Conservation (phyloP, 92 coral and sea anemone species). For the Epizoanthus illoricatus region DNA sequence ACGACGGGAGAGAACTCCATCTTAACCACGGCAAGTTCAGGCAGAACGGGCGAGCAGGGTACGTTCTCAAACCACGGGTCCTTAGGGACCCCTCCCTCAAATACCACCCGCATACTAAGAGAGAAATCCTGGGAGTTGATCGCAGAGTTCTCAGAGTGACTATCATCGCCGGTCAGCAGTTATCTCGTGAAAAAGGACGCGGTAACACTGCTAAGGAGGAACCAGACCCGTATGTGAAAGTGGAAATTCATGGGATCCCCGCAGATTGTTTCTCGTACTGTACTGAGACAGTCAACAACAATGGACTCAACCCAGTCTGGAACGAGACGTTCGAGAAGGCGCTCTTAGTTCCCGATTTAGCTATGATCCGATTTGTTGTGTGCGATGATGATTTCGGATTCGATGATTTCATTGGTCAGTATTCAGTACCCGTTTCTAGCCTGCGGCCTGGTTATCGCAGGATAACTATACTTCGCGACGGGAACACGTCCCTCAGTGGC, state of each 20-base stretch:
- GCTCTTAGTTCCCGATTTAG: slow-evolving; percentile 64
- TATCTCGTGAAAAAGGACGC: slow-evolving; percentile 46
- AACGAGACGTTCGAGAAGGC: slow-evolving; percentile 47
- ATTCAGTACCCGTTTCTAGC: slow-evolving; percentile 60
- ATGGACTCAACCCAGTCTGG: slow-evolving; percentile 76
- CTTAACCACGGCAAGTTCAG: slow-evolving; percentile 72
- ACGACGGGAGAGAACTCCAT: slow-evolving; percentile 51
- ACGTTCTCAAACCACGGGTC: slow-evolving; percentile 61
- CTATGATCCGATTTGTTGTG: slow-evolving; percentile 70
- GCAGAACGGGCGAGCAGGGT: slow-evolving; percentile 79
- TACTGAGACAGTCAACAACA: slow-evolving; percentile 64
- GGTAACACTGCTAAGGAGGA: slow-evolving; percentile 2
- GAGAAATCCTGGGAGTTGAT: slow-evolving; percentile 29
- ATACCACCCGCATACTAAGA: slow-evolving; percentile 41
- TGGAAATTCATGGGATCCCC: slow-evolving; percentile 56
- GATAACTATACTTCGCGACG: slow-evolving; percentile 56
- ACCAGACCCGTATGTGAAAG: slow-evolving; percentile 71
- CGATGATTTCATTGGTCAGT: slow-evolving; percentile 77
- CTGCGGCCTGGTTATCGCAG: slow-evolving; percentile 65
- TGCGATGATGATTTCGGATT: slow-evolving; percentile 66
- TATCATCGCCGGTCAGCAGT: slow-evolving; percentile 64
- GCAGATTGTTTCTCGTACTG: slow-evolving; percentile 49
- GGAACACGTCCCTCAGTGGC: slow-evolving; percentile 49
- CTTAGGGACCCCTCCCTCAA: slow-evolving; percentile 43
- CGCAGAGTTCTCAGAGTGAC: slow-evolving; percentile 44